These are phyloP conservation scores for Magallana ariakensis DNA, from an alignment of 1,140 invertebrate genomes.

Conservation along the genomic window DNA sequence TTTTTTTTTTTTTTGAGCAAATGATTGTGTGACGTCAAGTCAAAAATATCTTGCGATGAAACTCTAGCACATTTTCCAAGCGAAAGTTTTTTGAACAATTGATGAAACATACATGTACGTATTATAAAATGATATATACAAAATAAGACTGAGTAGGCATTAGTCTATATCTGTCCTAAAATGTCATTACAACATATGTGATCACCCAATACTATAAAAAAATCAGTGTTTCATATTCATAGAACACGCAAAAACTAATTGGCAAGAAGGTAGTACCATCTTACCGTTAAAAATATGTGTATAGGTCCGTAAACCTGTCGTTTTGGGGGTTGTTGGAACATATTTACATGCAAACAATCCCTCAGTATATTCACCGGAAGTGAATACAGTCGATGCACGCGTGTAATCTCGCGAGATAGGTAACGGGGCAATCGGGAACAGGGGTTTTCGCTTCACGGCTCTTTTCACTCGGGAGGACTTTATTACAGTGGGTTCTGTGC, in stretches of 20 bases:
- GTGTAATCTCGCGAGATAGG: slow-evolving; percentile 32
- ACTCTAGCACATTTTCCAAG: too few species aligned
- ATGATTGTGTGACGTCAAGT: too few species aligned
- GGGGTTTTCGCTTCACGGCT: background rate
- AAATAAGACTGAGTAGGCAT: too few species aligned
- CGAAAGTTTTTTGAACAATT: too few species aligned
- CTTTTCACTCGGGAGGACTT: background rate
- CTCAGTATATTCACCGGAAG: slow-evolving; percentile 10
- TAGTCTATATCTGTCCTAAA: too few species aligned
- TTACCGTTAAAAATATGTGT: slow-evolving; percentile 20
- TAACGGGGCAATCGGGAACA: background rate
- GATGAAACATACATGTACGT: too few species aligned
- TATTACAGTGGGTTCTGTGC: too few species aligned
- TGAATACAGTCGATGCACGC: slow-evolving; percentile 30
- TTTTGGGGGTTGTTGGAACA: background rate
- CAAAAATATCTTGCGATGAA: too few species aligned
- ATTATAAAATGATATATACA: too few species aligned
- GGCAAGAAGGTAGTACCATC: background rate
- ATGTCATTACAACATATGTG: slow-evolving; percentile 24
- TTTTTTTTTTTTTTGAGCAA: too few species aligned
- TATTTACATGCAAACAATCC: slow-evolving; percentile 18
- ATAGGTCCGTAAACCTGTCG: background rate
- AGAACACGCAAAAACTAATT: background rate
- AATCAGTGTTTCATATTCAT: background rate
- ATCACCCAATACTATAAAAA: background rate